Evolutionary conservation across 2,888 invertebrate genomes (phyloP).

Genomic region (Ectemnius lituratus): DNA sequence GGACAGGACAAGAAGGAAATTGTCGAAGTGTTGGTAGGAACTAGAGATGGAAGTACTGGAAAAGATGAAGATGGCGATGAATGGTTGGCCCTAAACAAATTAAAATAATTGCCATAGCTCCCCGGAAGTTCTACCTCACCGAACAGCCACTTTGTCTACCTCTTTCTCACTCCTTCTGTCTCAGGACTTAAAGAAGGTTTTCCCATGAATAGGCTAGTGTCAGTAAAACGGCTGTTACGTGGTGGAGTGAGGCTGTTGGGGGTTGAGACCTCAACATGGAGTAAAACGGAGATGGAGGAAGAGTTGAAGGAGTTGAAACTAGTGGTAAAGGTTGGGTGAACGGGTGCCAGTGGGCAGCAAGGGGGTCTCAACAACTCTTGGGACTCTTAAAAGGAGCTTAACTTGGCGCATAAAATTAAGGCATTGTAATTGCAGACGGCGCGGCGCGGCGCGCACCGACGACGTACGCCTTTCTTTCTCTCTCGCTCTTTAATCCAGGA

Average conservation of each 20-base stretch:
- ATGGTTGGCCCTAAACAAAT: slow-evolving; percentile 58
- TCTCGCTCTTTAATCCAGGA: neutral
- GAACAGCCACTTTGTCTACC: neutral
- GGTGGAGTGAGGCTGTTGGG: slow-evolving; percentile 14
- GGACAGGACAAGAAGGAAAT: neutral
- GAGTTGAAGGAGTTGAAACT: neutral
- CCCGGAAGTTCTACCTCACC: slow-evolving; percentile 15
- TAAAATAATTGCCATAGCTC: slow-evolving; percentile 57
- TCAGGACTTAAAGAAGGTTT: slow-evolving; percentile 41
- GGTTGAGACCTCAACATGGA: slow-evolving; percentile 2
- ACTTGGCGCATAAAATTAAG: slow-evolving; percentile 77
- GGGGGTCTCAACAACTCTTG: slow-evolving; percentile 62
- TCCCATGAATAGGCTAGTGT: slow-evolving; percentile 54
- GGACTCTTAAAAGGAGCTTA: slow-evolving; percentile 75
- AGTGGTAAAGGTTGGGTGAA: neutral
- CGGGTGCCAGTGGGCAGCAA: slow-evolving; percentile 20
- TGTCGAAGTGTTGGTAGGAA: slow-evolving; percentile 9
- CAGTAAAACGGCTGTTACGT: slow-evolving; percentile 49
- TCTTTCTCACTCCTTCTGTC: neutral
- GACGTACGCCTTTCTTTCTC: slow-evolving; percentile 41
- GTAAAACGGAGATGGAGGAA: slow-evolving; percentile 10
- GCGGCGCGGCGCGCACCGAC: slow-evolving; percentile 60
- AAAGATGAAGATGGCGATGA: slow-evolving; percentile 10
- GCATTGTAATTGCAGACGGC: slow-evolving; percentile 74
- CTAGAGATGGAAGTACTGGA: neutral